Conservation (phyloP, 2,888 invertebrate genomes). For the Thecocarcelia acutangulata region DNA sequence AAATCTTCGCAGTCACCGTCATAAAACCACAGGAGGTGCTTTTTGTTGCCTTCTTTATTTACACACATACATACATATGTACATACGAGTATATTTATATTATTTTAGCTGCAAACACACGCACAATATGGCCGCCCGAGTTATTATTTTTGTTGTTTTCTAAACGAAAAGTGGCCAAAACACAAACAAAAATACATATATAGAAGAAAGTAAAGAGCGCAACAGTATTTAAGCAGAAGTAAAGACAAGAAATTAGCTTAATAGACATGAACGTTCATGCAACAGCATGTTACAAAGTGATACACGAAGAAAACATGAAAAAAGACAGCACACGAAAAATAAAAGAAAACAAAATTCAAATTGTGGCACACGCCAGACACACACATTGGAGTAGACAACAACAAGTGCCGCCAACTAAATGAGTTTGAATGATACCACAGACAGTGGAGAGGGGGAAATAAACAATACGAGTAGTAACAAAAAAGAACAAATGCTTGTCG, state of each 20-base stretch:
- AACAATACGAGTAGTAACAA: conserved; percentile 1
- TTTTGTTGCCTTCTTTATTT: conserved; percentile 9
- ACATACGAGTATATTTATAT: too few species aligned
- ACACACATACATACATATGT: too few species aligned
- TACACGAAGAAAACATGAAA: conserved; percentile 8
- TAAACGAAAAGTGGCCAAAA: conserved; percentile 34
- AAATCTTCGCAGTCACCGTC: conserved; percentile 34
- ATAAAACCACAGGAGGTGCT: conserved; percentile 56
- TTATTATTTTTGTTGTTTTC: conserved; percentile 20
- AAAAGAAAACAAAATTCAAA: neutral
- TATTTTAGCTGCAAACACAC: conserved; percentile 19
- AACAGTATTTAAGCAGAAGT: neutral
- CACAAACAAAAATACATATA: neutral
- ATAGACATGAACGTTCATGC: conserved; percentile 15
- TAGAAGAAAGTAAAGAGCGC: neutral
- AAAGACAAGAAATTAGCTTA: conserved; percentile 9
- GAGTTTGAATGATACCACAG: neutral
- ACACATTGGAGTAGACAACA: conserved; percentile 44
- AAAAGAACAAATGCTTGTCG: conserved; percentile 36
- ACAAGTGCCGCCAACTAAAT: conserved; percentile 59
- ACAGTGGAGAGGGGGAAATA: neutral
- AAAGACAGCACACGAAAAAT: conserved; percentile 7
- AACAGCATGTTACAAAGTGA: conserved; percentile 37
- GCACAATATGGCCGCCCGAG: conserved; percentile 29
- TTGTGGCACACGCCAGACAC: conserved; percentile 57